Base-by-base conservation (phyloP, 2,888 invertebrate genomes). In the Ectobius pallidus region DNA sequence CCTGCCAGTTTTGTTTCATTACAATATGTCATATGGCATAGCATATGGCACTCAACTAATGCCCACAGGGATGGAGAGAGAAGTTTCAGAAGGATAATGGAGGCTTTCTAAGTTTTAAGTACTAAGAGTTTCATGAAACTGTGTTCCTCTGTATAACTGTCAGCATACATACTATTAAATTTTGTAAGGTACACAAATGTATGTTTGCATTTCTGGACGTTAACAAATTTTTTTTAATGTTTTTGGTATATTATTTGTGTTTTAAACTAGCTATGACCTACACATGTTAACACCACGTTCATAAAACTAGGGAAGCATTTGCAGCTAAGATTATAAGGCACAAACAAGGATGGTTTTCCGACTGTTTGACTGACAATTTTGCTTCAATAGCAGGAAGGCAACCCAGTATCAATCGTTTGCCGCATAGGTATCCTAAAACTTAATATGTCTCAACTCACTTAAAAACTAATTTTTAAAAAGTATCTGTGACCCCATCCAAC, bases 261-360 rank as follows among this genome's bases (percentile, higher is more conserved):
- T 70, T n/a, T 69, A 30, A 69, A 73, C 73, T 75, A 73, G 63
- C 75, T 75, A 75, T 61, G 58, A 71, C 69, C 75, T 75, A 75
- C 71, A 75, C 70, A 74, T 34, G 70, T 39, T 73, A 75, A 76
- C 73, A 74, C 74, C 74, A 74, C 74, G 72, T 72, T 76, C 75
- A 73, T 74, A 75, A 71, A 75, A 74, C 75, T 75, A 75, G 75
- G 75, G 73, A 75, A 75, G 75, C 75, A 74, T 75, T 73, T 75
- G 76, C 76, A 73, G 75, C 76, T 76, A 76, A 75, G 73, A 73
- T 73, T 75, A 75, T 76, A 76, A 76, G 76, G 76, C 76, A 76
- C 76, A 76, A 76, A 76, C 71, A 76, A 76, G 76, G 76, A 76
- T 76, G 76, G 75, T 76, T 75, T 75, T 73, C 73, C 69, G 72